Base-by-base conservation (phyloP, 2,797 vertebrate genomes). In the Myoxocephalus aenaeus region DNA sequence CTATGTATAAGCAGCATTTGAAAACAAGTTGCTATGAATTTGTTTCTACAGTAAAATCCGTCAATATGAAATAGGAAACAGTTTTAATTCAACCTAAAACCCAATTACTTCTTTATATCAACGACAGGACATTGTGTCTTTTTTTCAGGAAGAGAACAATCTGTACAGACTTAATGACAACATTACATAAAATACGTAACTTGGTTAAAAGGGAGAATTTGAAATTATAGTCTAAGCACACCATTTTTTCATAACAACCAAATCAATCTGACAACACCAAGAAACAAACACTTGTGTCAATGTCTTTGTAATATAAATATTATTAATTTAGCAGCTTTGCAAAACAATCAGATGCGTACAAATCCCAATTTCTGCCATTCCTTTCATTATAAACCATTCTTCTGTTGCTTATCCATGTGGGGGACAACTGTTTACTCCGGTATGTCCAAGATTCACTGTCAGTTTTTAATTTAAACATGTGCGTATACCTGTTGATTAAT, bases 401-500 rank as follows among this genome's bases (percentile, higher is more conserved):
- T 12, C 36, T 40, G 17, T 68, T 67, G 25, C 44, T 77, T 18
- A 50, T 25, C 20, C 46, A 54, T 65, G 54, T 27, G 10, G 25
- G 32, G 12, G 65, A 12, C 62, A 68, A 50, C 79, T 68, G 44
- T 63, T 65, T 13, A 27, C n/a, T 48, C 7, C 1, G 1, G 3
- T 7, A 14, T 50, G 10, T 64, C 53, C n/a, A 65, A 73, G 36
- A 69, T 38, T 74, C 20, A 46, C n/a, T 17, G 29, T 10, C 36
- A 67, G 56, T 14, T 36, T 48, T 69, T 48, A 15, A 62, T 78
- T 70, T 12, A 44, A 32, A 77, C 48, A 46, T 20, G 32, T 32
- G 2, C 17, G 61, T 77, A 22, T 79, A 87, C 82, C 76, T 89
- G 84, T 84, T 89, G 68, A 77, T 83, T 79, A 22, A 53, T 32